Conservation (phyloP, 2,888 invertebrate species). For the Hypselothyrea guttata region DNA sequence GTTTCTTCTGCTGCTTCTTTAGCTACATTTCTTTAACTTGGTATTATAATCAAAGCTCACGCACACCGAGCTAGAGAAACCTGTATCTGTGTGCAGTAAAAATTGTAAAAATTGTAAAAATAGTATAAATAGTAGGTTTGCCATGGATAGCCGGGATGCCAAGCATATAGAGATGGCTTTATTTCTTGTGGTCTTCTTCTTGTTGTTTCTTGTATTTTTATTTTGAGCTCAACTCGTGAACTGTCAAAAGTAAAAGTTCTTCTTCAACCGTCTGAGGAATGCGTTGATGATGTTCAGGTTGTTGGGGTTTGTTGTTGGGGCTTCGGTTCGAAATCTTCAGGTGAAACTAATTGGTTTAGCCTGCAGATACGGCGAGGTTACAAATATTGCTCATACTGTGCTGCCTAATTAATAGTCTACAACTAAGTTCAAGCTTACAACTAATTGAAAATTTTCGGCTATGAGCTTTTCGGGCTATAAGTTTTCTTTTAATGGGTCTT, state of each 20-base stretch:
- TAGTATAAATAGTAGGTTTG: constrained; percentile 37
- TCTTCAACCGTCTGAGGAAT: constrained; percentile 52
- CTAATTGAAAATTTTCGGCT: not conserved
- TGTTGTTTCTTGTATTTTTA: constrained; percentile 29
- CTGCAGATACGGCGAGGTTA: constrained; percentile 4
- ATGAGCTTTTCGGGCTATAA: not conserved
- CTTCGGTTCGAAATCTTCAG: constrained; percentile 23
- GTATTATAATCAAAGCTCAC: constrained; percentile 62
- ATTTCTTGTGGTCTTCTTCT: too few relatives aligned
- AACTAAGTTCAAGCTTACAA: not conserved
- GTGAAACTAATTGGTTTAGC: constrained; percentile 52
- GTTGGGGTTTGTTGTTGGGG: constrained; percentile 11
- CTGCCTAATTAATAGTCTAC: not conserved
- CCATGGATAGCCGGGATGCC: constrained; percentile 43
- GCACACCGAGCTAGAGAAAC: constrained; percentile 40
- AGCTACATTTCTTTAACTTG: constrained; percentile 31
- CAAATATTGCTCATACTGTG: not conserved
- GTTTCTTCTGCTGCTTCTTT: constrained; percentile 50
- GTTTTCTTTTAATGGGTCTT: too few relatives aligned
- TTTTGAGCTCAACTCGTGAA: constrained; percentile 29
- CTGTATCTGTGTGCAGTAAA: constrained; percentile 49
- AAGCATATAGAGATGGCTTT: not conserved
- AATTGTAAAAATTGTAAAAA: constrained; percentile 51
- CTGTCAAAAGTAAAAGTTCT: constrained; percentile 74
- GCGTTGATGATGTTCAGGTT: constrained; percentile 31